Evolutionary conservation across 2,888 invertebrate species (phyloP).

Genomic region (Habroteleia sp.): DNA sequence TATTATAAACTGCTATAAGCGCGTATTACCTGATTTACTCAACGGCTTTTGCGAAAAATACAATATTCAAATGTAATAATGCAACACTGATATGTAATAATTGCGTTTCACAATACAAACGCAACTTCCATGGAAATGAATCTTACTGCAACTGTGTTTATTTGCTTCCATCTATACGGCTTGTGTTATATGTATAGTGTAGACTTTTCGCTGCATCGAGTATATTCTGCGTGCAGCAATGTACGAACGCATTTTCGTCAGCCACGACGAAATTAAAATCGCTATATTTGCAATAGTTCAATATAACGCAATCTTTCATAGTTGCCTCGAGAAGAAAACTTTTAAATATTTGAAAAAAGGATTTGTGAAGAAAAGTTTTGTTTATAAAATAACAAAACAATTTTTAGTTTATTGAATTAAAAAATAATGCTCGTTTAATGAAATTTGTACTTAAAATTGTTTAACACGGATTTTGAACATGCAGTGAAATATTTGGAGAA

Average conservation of each 20-base stretch:
- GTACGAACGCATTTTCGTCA: slow-evolving; percentile 5
- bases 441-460: no score
- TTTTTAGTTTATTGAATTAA: no score
- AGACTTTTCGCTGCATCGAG: slow-evolving; percentile 6
- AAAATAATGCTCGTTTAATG: no score
- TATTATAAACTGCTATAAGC: no score
- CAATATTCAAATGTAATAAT: slow-evolving; percentile 46
- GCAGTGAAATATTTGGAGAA: no score
- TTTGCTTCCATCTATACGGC: slow-evolving; percentile 3
- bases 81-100: slow-evolving; percentile 42
- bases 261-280: background rate
- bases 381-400: no score
- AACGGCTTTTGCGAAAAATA: slow-evolving; percentile 29
- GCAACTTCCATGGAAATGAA: slow-evolving; percentile 38
- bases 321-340: no score
- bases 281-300: no score
- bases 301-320: no score
- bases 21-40: background rate
- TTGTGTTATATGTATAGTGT: background rate
- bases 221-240: background rate
- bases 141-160: slow-evolving; percentile 27
- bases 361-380: no score
- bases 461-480: no score
- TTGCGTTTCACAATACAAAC: slow-evolving; percentile 37
- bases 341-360: no score